Percentiles rank a stretch among this genome's conserved stretches.
phyloP scores from a whole-genome alignment of 2,888 invertebrate genomes.

The Phoronis australis region DNA sequence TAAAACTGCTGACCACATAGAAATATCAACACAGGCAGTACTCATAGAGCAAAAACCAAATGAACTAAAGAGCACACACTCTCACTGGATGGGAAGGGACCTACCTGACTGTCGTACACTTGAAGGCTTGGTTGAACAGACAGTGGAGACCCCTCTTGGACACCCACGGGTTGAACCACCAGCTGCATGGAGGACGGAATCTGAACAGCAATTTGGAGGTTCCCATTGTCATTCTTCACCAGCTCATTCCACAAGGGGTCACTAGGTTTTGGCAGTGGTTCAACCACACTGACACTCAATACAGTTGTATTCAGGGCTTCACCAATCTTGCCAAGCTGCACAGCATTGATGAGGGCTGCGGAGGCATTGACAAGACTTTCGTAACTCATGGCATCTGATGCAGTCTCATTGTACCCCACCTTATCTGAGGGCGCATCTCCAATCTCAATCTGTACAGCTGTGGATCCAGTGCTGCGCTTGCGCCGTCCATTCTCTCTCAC shows the following conservation, averaged over 20 bases:
- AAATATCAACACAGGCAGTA: no score
- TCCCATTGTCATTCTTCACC: conserved; percentile 1
- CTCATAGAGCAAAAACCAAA: no score
- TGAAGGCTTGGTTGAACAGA: conserved; percentile 5
- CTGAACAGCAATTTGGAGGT: neutral
- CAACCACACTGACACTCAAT: conserved; percentile 13
- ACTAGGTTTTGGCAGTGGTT: conserved; percentile 14
- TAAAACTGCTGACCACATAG: no score
- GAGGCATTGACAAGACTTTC: neutral
- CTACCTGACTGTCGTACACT: conserved; percentile 12
- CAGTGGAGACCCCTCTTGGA: conserved; percentile 8
- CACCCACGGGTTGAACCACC: conserved; percentile 4
- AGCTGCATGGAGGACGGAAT: conserved; percentile 4
- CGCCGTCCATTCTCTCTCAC: conserved; percentile 23
- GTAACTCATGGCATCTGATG: conserved; percentile 4
- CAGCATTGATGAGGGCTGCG: neutral
- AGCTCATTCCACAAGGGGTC: conserved; percentile 7
- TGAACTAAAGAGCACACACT: no score
- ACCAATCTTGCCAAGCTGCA: conserved; percentile 9
- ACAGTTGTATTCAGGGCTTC: conserved; percentile 18
- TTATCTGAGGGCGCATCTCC: neutral
- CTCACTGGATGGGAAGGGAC: no score
- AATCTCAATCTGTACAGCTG: neutral
- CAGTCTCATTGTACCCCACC: neutral
- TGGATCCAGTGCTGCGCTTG: conserved; percentile 14